A percentile compares a stretch with the other conserved stretches of the same genome.
Conservation (phyloP, 2,888 invertebrate species). For the Chelonus formosanus region DNA sequence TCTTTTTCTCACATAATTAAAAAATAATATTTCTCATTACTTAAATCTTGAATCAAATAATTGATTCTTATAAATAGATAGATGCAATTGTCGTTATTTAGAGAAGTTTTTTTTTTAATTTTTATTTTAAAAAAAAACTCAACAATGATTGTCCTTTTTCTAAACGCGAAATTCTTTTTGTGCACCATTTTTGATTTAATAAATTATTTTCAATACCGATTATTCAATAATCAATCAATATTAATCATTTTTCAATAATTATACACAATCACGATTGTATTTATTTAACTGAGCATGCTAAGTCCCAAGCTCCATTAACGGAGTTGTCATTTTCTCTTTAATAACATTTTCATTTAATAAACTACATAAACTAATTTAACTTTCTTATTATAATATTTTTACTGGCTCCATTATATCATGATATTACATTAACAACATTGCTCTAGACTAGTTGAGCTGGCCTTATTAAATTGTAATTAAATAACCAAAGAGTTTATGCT, state of each 20-base stretch:
- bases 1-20: no score
- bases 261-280: constrained; percentile 58
- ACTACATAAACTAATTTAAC: constrained; percentile 32
- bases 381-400: constrained; percentile 46
- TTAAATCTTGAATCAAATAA: no score
- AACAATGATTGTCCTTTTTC: constrained; percentile 63
- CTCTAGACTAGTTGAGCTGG: constrained; percentile 66
- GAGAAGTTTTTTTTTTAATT: constrained; percentile 20
- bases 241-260: constrained; percentile 35
- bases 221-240: constrained; percentile 25
- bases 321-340: constrained; percentile 52
- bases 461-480: constrained; percentile 47
- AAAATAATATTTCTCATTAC: no score
- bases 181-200: constrained; percentile 49
- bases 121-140: constrained; percentile 31
- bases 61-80: no score
- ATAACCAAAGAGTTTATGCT: constrained; percentile 17
- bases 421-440: constrained; percentile 50
- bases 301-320: constrained; percentile 65
- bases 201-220: constrained; percentile 20
- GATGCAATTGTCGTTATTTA: no score
- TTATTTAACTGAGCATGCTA: constrained; percentile 65
- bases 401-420: constrained; percentile 60
- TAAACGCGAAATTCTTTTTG: constrained; percentile 64
- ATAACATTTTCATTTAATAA: constrained; percentile 37